Base-by-base conservation (phyloP, 2,888 invertebrate species). In the Eupsilia transversa region DNA sequence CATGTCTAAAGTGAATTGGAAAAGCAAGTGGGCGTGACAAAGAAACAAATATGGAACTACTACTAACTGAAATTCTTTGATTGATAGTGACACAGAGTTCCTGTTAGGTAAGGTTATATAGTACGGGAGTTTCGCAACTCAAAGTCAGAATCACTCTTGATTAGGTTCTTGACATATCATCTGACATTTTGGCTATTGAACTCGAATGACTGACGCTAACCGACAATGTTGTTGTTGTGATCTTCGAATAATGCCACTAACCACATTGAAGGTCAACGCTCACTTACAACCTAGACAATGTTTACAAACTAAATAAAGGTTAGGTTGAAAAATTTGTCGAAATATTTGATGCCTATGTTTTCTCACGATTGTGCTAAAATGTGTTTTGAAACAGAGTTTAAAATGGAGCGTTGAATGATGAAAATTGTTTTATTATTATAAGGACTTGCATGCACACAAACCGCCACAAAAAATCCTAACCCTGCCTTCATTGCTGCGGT, bases 251-350 rank as follows among this genome's bases (percentile, higher is more conserved):
- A 76, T 75, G 71, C 75, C 57, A 60, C 60, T 78, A 82, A 77
- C 72, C 66, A 77, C 61, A 60, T 35, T 71, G 68, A 79, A 87
- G 86, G 87, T 79, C 79, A 79, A 72, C 68, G 78, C 59, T 81
- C 66, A 73, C 63, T 82, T 30, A 38, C 59, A 67, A 43, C 46
- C 56, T 14, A 77, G 54, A 70, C 65, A 65, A 68, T 80, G 35
- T 84, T 80, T 75, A 72, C 56, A 54, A 66, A 72, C 43, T 56
- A 75, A 80, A 60, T 69, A 84, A 75, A 80, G 70, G 70, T 67
- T 63, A 43, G 30, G 38, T 68, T 49, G 52, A 27, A 59, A 71
- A 65, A 33, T 64, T 64, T 52, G 57, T 69, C 6, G 59, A 69
- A 61, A 78, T 52, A 52, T 66, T 61, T 74, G 10, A 49, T 12